Conservation (phyloP, 2,113 vertebrate genomes). For the Bos taurus region ARS-UCD2.0 NC_037351.1:7162501-7163000, state of each 20-base stretch:
- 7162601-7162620: not conserved
- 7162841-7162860: not conserved
- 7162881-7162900: not conserved
- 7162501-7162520: constrained; percentile 87
- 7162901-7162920: not conserved
- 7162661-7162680: not conserved
- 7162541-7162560: constrained; percentile 11
- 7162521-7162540: not conserved
- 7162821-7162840: not conserved
- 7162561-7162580: not conserved
- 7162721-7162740: not conserved
- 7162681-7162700: not conserved
- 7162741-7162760: not conserved
- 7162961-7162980: not conserved
- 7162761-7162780: not conserved
- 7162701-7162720: not conserved
- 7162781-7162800: not conserved
- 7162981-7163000: not conserved
- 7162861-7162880: not conserved
- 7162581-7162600: not conserved
- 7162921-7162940: not conserved
- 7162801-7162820: not conserved
- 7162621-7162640: not conserved
- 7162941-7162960: not conserved
- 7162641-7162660: not conserved